A percentile compares a stretch with the other conserved stretches of the same genome.
Conservation (phyloP, 2,797 vertebrate genomes). For the Enteromius unitaeniatus region DNA sequence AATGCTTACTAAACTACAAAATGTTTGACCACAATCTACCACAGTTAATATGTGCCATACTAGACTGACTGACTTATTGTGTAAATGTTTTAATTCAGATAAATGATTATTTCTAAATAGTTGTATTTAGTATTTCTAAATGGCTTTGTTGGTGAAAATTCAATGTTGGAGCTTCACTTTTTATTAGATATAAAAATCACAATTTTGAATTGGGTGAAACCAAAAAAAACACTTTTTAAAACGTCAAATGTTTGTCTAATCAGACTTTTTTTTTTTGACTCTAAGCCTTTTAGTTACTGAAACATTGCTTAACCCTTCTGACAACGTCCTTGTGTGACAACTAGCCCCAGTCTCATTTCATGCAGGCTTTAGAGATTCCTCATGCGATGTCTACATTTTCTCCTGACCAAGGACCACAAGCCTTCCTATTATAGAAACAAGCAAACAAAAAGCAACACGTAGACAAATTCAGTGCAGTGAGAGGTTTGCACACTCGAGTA, state of each 20-base stretch:
- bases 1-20: background rate
- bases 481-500: background rate
- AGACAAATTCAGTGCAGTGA: background rate
- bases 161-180: background rate
- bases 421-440: conserved; percentile 15
- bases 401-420: background rate
- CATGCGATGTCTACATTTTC: conserved; percentile 20
- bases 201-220: background rate
- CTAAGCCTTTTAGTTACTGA: background rate
- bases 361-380: conserved; percentile 34
- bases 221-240: background rate
- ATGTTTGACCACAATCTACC: background rate
- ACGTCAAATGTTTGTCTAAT: background rate
- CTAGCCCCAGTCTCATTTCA: conserved; percentile 16
- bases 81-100: background rate
- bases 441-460: conserved; percentile 25
- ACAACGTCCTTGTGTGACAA: background rate
- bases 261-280: background rate
- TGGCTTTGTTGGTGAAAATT: background rate
- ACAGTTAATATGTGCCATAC: background rate
- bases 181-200: background rate
- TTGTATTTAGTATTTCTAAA: no score
- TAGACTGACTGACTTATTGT: background rate
- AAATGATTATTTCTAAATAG: background rate
- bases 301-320: background rate